phyloP scores from a whole-genome alignment of 2,113 vertebrate species.

The Mus spicilegus region DNA sequence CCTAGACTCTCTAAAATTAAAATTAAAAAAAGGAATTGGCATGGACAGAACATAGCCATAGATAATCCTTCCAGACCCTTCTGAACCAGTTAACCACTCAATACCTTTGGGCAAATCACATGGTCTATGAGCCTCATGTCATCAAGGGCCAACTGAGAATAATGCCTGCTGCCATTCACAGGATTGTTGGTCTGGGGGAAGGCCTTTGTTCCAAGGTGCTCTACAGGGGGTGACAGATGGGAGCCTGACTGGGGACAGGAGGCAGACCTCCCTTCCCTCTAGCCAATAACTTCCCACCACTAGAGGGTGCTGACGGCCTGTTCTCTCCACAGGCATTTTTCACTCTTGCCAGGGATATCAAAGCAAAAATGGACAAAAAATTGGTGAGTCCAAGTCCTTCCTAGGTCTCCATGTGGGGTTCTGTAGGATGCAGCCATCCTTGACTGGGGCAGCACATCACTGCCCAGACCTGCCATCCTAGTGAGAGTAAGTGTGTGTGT shows the following conservation, averaged over 20 bases:
- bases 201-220: background rate
- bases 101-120: background rate
- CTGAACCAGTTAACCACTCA: background rate
- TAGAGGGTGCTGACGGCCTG: background rate
- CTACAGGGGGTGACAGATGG: background rate
- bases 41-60: background rate
- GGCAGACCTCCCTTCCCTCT: too few relatives aligned
- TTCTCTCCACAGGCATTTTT: conserved; percentile 92
- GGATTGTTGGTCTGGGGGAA: background rate
- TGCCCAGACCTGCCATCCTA: background rate
- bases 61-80: background rate
- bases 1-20: background rate
- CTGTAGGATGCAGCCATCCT: accelerated
- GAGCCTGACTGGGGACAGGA: too few relatives aligned
- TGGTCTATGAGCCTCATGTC: background rate
- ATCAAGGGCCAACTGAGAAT: background rate
- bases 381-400: conserved; percentile 89
- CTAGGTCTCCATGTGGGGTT: accelerated
- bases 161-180: background rate
- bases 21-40: background rate
- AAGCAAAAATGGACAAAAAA: conserved; percentile 99
- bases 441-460: accelerated
- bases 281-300: background rate
- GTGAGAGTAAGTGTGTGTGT: background rate
- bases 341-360: conserved; percentile 99